Percentiles rank a stretch among this genome's conserved stretches.
Conservation (phyloP, 2,888 invertebrate genomes). For the Melikaiella ostensackeni region DNA sequence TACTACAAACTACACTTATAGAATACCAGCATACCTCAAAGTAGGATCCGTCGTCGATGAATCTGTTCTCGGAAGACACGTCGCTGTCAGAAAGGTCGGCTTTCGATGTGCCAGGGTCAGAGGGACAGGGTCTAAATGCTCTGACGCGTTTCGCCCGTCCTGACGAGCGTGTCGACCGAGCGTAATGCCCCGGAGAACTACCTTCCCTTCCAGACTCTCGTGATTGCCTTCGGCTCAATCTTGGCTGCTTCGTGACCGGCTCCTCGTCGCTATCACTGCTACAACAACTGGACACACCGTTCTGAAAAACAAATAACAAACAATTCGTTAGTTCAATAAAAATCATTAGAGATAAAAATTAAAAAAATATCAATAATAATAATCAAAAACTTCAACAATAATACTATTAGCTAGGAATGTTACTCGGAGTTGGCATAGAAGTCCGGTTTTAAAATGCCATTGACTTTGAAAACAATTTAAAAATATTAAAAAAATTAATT, state of each 20-base stretch:
- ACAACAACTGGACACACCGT: constrained; percentile 78
- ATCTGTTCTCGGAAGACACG: constrained; percentile 70
- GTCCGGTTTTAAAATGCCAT: too few species aligned
- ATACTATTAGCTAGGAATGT: too few species aligned
- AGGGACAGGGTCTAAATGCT: constrained; percentile 46
- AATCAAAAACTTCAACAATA: too few species aligned
- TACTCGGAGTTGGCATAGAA: too few species aligned
- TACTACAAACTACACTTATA: neutral
- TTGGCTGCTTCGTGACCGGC: constrained; percentile 86
- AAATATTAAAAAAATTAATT: too few species aligned
- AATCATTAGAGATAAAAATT: too few species aligned
- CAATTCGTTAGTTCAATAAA: neutral
- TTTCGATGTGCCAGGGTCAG: constrained; percentile 51
- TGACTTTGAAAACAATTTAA: too few species aligned
- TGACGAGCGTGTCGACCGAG: constrained; percentile 48
- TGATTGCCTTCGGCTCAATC: constrained; percentile 77
- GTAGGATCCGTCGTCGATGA: constrained; percentile 75
- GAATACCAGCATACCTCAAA: constrained; percentile 70
- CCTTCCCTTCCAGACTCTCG: constrained; percentile 60
- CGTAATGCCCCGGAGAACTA: constrained; percentile 57
- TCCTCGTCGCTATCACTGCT: constrained; percentile 86
- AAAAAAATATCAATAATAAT: too few species aligned
- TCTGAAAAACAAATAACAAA: constrained; percentile 76
- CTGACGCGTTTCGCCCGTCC: constrained; percentile 51
- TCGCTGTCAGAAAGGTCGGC: constrained; percentile 72